Evolutionary conservation across 2,113 vertebrate genomes (phyloP), one percentile per base, ranked within the genome.

Genomic region (Heteronetta atricapilla): DNA sequence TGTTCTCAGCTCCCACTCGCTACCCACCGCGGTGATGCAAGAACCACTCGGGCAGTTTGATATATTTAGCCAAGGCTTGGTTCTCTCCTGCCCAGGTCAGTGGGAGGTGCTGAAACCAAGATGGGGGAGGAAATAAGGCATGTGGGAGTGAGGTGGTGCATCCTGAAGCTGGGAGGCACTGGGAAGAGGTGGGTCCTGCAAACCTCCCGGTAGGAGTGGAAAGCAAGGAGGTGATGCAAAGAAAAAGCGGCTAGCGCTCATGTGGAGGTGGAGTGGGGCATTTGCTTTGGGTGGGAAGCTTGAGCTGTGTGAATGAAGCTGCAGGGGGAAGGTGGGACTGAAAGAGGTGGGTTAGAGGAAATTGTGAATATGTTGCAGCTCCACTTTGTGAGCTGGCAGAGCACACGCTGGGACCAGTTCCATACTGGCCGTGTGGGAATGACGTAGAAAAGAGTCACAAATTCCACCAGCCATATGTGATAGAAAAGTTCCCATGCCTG

Each of bases 21-120:
- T 96, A 19, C 74, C 89, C 86, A 82, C 73, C 58, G 33, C 56
- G 53, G 40, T 64, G 73, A 75, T 19, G 58, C 67, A 58, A 69
- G 53, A 93, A 89, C 55, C 50, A 4, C 78, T 60, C 82, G 62
- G 84, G 31, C 0, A 0, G 53, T 64, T 90, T 87, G 48, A 86
- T 96, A 90, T 75, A 90, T 86, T 90, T 94, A 87, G 88, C 75
- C 77, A 94, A 77, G 36, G n/a, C 5, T 83, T 77, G 33, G 64
- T 93, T 62, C 20, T 90, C 80, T 53, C 29, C 66, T 62, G 42
- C 7, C 0, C 3, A 87, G 74, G 73, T 90, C 55, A 70, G 88
- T 93, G 92, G 92, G 90, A 97, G 95, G 90, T 87, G 90, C 62
- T 87, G 74, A 96, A 94, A 93, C 92, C 1, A 0, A 92, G 22